These are phyloP conservation scores for Petrolisthes cinctipes DNA, from an alignment of 2,888 invertebrate species.

Conservation along the genomic window DNA sequence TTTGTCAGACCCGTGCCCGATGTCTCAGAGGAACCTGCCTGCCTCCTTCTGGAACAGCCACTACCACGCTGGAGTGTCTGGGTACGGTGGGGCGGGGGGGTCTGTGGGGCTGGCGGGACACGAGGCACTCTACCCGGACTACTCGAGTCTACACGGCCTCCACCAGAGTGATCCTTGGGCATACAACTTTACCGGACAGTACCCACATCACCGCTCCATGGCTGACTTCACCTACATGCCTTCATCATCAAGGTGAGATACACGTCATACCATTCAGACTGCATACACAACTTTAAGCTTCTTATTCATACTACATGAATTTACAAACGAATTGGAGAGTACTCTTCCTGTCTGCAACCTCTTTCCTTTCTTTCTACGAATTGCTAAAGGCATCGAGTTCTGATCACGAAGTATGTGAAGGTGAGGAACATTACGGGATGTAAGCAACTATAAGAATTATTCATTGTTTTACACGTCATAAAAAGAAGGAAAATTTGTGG, in stretches of 20 bases:
- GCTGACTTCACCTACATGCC: constrained; percentile 61
- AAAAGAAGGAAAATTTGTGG: too few species aligned
- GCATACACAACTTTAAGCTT: not conserved
- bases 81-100: constrained; percentile 51
- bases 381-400: too few species aligned
- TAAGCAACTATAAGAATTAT: too few species aligned
- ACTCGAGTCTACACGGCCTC: constrained; percentile 55
- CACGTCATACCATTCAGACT: not conserved
- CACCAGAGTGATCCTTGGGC: constrained; percentile 56
- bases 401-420: too few species aligned
- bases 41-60: constrained; percentile 61
- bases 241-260: constrained; percentile 53
- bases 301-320: too few species aligned
- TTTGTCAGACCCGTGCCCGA: constrained; percentile 53
- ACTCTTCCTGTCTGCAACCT: too few species aligned
- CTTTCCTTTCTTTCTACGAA: too few species aligned
- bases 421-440: too few species aligned
- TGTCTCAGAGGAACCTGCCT: constrained; percentile 57
- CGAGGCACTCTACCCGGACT: constrained; percentile 53
- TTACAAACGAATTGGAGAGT: too few species aligned
- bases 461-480: too few species aligned
- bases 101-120: constrained; percentile 41
- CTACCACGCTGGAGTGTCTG: constrained; percentile 52
- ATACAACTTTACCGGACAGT: constrained; percentile 53
- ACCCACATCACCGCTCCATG: constrained; percentile 46